Conservation (phyloP, 2,113 vertebrate genomes). For the Ia io region DNA sequence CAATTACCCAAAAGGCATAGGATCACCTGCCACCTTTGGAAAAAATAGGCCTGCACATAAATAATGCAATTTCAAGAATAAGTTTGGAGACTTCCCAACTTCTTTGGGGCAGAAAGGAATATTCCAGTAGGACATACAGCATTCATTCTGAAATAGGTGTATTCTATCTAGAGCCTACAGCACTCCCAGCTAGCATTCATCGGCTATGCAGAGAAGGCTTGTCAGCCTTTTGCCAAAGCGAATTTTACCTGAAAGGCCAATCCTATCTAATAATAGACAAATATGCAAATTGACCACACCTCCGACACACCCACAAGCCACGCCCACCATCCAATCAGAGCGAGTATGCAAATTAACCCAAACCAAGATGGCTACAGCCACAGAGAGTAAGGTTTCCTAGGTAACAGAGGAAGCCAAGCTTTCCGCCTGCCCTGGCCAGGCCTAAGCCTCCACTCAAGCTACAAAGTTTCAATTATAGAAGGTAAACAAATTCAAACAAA, state of each 20-base stretch:
- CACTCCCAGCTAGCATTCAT: not conserved
- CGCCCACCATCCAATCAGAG: too few relatives aligned
- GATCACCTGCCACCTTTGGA: constrained; percentile 31
- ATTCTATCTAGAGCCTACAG: not conserved
- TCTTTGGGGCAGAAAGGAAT: not conserved
- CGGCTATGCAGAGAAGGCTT: not conserved
- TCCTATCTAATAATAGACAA: too few relatives aligned
- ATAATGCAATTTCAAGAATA: not conserved
- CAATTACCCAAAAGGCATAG: constrained; percentile 17
- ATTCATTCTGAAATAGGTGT: not conserved
- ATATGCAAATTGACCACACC: too few relatives aligned
- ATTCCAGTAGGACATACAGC: not conserved
- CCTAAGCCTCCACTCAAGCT: too few relatives aligned
- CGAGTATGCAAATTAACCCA: too few relatives aligned
- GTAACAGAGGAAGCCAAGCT: too few relatives aligned
- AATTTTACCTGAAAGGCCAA: not conserved
- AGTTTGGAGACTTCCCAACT: not conserved
- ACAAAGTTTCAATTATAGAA: too few relatives aligned
- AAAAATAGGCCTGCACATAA: not conserved
- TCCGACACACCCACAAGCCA: too few relatives aligned
- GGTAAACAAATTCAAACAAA: too few relatives aligned
- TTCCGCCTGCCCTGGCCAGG: too few relatives aligned
- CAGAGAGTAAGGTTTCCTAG: too few relatives aligned
- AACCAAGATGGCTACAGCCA: too few relatives aligned
- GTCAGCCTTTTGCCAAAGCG: not conserved